phyloP scores from a whole-genome alignment of 2,888 invertebrate genomes.

The Meandrusa payeni region DNA sequence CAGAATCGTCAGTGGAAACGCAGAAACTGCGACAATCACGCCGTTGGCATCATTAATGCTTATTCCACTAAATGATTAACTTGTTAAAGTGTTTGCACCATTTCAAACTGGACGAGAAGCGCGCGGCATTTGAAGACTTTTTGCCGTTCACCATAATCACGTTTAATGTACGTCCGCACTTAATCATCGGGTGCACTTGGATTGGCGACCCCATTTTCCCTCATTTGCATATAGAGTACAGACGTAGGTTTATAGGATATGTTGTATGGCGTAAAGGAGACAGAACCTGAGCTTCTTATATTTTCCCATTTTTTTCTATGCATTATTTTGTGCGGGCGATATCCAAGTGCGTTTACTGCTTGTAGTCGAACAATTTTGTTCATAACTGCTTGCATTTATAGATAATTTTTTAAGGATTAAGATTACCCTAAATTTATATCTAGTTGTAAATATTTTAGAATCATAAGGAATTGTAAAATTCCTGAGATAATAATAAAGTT shows the following conservation, averaged over 20 bases:
- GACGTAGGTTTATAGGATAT: conserved; percentile 6
- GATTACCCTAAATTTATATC: too few relatives aligned
- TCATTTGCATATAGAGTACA: conserved; percentile 33
- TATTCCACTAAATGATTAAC: conserved; percentile 18
- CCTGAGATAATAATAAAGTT: too few relatives aligned
- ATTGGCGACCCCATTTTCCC: conserved; percentile 29
- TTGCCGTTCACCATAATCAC: conserved; percentile 19
- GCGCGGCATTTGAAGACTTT: conserved; percentile 17
- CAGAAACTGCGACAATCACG: background rate
- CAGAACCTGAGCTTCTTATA: too few relatives aligned
- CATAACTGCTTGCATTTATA: too few relatives aligned
- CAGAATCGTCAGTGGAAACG: too few relatives aligned
- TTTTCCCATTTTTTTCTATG: too few relatives aligned
- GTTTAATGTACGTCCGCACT: conserved; percentile 17
- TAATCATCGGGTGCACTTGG: conserved; percentile 27
- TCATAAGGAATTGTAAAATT: too few relatives aligned
- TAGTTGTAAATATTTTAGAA: too few relatives aligned
- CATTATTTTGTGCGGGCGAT: too few relatives aligned
- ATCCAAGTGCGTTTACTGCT: too few relatives aligned
- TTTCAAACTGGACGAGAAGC: conserved; percentile 15
- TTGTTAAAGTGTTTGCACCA: conserved; percentile 21
- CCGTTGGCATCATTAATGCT: background rate
- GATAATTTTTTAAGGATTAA: too few relatives aligned
- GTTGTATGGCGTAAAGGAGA: conserved; percentile 12
- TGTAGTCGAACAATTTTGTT: too few relatives aligned